Percentiles rank a stretch among this genome's conserved stretches.
Conservation (phyloP, 2,888 invertebrate species). For the Sclerodermus sp. region DNA sequence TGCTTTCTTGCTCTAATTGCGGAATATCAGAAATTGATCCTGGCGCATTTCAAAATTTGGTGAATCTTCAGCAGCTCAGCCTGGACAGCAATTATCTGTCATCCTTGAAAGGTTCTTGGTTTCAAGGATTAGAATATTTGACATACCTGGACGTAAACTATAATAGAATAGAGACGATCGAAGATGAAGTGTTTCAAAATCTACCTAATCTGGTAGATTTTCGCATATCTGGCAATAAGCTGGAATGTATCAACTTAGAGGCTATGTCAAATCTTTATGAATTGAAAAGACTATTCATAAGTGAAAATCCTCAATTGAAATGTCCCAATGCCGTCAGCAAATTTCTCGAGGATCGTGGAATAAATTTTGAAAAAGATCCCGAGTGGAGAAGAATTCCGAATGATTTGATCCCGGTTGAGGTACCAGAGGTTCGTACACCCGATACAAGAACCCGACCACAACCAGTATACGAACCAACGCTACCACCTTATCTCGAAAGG, state of each 20-base stretch:
- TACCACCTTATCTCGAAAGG: background rate
- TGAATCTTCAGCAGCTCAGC: constrained; percentile 45
- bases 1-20: constrained; percentile 45
- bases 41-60: constrained; percentile 37
- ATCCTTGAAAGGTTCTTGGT: constrained; percentile 41
- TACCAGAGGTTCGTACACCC: background rate
- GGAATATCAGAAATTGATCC: constrained; percentile 43
- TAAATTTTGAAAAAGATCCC: constrained; percentile 42
- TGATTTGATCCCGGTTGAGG: constrained; percentile 22
- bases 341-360: constrained; percentile 31
- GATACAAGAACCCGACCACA: background rate
- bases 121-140: constrained; percentile 35
- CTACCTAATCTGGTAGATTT: constrained; percentile 43
- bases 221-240: constrained; percentile 48
- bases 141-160: constrained; percentile 50
- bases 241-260: constrained; percentile 43
- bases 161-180: constrained; percentile 44
- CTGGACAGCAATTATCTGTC: constrained; percentile 43
- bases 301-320: constrained; percentile 43
- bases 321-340: constrained; percentile 42
- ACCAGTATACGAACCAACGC: background rate
- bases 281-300: constrained; percentile 41
- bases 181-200: constrained; percentile 40
- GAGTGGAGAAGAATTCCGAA: constrained; percentile 32
- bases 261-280: constrained; percentile 33